Base-by-base conservation (phyloP, 2,888 invertebrate species). In the Calameuta pallipes region DNA sequence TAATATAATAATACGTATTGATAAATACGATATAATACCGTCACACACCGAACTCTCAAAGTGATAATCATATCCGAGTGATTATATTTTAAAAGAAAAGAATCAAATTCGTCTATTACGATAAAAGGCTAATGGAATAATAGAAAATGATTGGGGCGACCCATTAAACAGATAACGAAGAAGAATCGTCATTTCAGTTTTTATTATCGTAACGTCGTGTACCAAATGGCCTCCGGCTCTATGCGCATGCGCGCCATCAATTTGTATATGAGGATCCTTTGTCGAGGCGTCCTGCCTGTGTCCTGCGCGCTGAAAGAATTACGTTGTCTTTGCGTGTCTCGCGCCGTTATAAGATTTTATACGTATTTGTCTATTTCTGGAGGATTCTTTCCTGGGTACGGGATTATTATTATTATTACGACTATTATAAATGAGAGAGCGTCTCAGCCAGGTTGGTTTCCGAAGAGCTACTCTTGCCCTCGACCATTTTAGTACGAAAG, bases 1-100 rank as follows among this genome's bases (percentile, higher is more conserved):
- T 56, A 56, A 56, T 23, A 37, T 56, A 56, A 23, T 56, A 23
- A 56, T 56, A 56, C 56, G 23, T 56, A 56, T 56, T 56, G 23
- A 56, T 56, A 23, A 56, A 56, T 56, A 56, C 56, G 31, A 75
- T 37, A 74, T 79, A 68, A 75, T 79, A 80, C 77, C 75, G 75
- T 79, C 79, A 78, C 78, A 75, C 79, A 56, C 76, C 79, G 77
- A 80, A 81, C 78, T 81, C 79, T 78, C 79, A 78, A 81, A 81
- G 82, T 80, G 80, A 82, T 82, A 81, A 81, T 80, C 80, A 82
- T 81, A 82, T 82, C 81, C 75, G 81, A 75, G 79, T 82, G 77
- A 80, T 81, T 81, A 80, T 82, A 80, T 82, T 81, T 81, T 78
- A 79, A 81, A 74, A 34, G 33, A 36, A 36, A 75, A 30, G 78